Base-by-base conservation (phyloP, 2,797 vertebrate genomes). In the Simalia tracyae region DNA sequence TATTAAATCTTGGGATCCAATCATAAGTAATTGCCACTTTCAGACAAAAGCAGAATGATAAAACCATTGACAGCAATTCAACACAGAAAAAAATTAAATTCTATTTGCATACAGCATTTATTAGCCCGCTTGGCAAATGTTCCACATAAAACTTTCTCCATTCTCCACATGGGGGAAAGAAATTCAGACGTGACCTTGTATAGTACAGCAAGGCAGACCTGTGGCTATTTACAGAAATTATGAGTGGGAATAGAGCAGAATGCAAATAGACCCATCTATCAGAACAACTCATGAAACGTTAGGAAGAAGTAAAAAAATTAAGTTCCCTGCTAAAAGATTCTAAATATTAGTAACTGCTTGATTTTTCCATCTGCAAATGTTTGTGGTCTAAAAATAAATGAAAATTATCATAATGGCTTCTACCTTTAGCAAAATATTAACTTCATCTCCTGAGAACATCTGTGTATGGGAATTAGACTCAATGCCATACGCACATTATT, bases 301-400 rank as follows among this genome's bases (percentile, higher is more conserved):
- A 94, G n/a, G 94, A n/a, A 15, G 89, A 93, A 95, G 46, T 42
- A 91, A 76, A 96, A 93, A 63, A 92, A 90, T 72, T n/a, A 28
- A 0, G 17, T 57, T 90, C 17, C 9, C 17, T 19, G 81, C 91
- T 87, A 87, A 94, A 87, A 84, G 87, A 89, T 14, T 93, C 36
- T 0, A 0, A 56, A 68, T 89, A 90, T 91, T 92, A 88, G 28
- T 0, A 0, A 94, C 88, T 88, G 89, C 56, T 54, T 91, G 15
- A 12, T 91, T 93, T 92, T 91, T 57, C 1, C 84, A 26, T 68
- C 61, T 14, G 14, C 88, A 76, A 56, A 76, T 0, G 0, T 50
- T 90, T 92, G 88, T 92, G 93, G 96, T 94, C 93, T 95, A 94
- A 95, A 96, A 96, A 93, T 92, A 95, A 97, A 95, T 89, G 88